These are phyloP conservation scores for Orcinus orca DNA, from an alignment of 2,113 vertebrate genomes.

Conservation along the genomic window DNA sequence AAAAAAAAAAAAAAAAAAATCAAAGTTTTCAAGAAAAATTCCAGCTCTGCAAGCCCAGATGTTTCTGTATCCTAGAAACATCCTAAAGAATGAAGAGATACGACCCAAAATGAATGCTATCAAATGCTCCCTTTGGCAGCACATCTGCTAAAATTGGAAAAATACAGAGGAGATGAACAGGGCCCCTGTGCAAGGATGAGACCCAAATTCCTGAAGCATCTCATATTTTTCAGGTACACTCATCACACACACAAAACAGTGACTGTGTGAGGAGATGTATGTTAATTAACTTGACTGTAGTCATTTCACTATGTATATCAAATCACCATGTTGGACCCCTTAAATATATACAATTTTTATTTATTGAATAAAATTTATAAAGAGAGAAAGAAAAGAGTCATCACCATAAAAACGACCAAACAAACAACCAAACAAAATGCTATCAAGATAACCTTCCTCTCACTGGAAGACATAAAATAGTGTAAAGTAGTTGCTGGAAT, in stretches of 20 bases:
- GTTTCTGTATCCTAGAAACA: background rate
- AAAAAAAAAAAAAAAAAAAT: background rate
- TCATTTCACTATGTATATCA: background rate
- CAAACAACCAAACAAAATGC: background rate
- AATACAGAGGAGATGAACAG: too few species aligned
- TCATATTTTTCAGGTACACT: too few species aligned
- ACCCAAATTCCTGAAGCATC: too few species aligned
- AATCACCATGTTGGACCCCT: background rate
- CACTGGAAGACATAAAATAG: background rate
- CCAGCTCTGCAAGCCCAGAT: background rate
- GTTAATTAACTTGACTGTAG: too few species aligned
- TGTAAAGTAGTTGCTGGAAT: background rate
- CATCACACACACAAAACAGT: too few species aligned
- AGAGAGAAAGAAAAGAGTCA: background rate
- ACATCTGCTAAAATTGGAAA: background rate
- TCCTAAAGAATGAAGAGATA: background rate
- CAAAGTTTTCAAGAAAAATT: background rate
- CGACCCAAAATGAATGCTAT: background rate
- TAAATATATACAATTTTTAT: background rate
- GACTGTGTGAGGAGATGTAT: too few species aligned
- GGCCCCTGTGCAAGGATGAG: too few species aligned
- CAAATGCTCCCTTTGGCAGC: background rate
- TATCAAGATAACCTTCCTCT: background rate
- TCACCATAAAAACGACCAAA: background rate
- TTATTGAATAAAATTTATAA: background rate